A percentile compares a stretch with the other conserved stretches of the same genome.
phyloP scores from a whole-genome alignment of 2,888 invertebrate species.

The Lottia gigantea region DNA sequence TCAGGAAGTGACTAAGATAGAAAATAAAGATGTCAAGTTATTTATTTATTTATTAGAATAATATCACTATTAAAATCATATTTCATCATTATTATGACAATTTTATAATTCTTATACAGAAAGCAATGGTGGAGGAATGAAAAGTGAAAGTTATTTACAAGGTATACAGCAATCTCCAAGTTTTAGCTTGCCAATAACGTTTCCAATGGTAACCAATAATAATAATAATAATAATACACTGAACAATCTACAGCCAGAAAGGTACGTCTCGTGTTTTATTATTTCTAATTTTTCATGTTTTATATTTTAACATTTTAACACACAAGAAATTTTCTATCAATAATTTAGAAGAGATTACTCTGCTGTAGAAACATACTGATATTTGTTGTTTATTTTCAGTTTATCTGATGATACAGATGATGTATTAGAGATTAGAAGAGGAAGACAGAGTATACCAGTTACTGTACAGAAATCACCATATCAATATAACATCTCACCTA shows the following conservation, averaged over 20 bases:
- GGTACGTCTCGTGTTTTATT: not conserved
- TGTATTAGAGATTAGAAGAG: not conserved
- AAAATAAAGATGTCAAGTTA: too few species aligned
- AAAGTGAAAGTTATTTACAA: too few species aligned
- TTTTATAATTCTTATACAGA: too few species aligned
- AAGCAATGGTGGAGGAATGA: not conserved
- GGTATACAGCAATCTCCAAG: not conserved
- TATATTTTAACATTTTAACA: too few species aligned
- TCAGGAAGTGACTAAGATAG: too few species aligned
- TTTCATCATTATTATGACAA: too few species aligned
- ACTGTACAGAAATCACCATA: not conserved
- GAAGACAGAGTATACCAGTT: not conserved
- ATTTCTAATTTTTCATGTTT: too few species aligned
- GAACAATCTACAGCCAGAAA: not conserved
- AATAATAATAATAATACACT: slow-evolving; percentile 1
- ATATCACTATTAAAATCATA: too few species aligned
- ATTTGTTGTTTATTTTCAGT: not conserved
- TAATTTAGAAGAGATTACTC: too few species aligned
- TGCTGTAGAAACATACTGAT: too few species aligned
- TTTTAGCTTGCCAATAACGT: not conserved
- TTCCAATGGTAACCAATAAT: not conserved
- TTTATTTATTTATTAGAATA: too few species aligned
- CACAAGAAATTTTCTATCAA: too few species aligned
- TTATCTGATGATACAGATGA: not conserved
- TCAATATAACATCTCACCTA: not conserved